A percentile compares a stretch with the other conserved stretches of the same genome.
Conservation (phyloP, 2,113 vertebrate genomes). For the Grallaria varia region DNA sequence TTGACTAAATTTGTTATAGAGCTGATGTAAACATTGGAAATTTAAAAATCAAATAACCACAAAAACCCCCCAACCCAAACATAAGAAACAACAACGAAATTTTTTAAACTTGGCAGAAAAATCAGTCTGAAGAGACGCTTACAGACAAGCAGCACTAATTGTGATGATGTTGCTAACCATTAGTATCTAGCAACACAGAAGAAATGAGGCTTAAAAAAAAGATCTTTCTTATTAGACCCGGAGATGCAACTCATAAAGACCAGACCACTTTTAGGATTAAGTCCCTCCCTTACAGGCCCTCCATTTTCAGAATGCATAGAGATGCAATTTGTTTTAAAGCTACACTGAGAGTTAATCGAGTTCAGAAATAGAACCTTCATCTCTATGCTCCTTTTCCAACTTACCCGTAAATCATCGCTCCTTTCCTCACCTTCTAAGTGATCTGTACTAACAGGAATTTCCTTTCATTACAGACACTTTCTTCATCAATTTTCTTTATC, state of each 20-base stretch:
- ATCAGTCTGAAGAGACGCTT: background rate
- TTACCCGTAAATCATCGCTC: background rate
- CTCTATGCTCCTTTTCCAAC: accelerated
- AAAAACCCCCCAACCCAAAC: background rate
- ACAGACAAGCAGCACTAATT: background rate
- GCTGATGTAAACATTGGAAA: background rate
- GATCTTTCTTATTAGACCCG: background rate
- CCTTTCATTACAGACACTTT: background rate
- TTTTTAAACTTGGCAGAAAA: background rate
- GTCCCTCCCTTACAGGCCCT: background rate
- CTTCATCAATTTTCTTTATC: background rate
- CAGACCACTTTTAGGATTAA: background rate
- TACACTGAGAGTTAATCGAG: background rate
- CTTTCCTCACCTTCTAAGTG: background rate
- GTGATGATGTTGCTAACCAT: background rate
- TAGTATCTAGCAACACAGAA: background rate
- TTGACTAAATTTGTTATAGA: background rate
- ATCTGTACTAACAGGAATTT: background rate
- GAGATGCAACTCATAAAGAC: background rate
- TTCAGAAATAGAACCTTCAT: background rate
- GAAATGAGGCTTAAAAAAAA: background rate
- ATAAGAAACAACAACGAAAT: background rate
- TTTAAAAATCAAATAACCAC: background rate
- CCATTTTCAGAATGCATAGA: background rate
- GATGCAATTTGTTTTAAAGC: background rate